A percentile compares a stretch with the other conserved stretches of the same genome.
Conservation (phyloP, 92 coral and sea anemone species). For the Porites rus region DNA sequence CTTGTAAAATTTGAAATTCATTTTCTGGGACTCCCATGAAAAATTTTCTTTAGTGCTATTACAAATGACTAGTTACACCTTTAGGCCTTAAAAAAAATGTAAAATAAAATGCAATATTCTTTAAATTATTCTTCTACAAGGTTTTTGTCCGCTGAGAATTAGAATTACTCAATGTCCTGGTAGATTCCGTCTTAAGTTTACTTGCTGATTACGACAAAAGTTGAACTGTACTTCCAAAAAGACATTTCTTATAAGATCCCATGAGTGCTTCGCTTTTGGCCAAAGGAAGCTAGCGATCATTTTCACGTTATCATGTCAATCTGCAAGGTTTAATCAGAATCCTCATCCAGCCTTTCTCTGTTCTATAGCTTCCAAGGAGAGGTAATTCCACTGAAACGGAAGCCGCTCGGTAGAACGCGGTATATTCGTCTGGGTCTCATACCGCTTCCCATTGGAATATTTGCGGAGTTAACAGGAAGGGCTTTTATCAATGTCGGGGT, state of each 20-base stretch:
- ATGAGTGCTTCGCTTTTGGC: background rate
- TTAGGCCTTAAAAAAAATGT: too few species aligned
- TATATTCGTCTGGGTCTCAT: conserved; percentile 6
- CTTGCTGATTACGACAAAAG: background rate
- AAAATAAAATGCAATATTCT: too few species aligned
- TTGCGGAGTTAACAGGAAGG: conserved; percentile 1
- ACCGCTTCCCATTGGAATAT: conserved; percentile 17
- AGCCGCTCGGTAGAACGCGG: conserved; percentile 10
- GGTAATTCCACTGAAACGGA: background rate
- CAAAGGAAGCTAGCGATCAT: too few species aligned
- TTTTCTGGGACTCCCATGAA: too few species aligned
- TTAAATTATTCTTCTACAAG: too few species aligned
- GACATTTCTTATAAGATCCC: background rate
- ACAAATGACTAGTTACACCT: too few species aligned
- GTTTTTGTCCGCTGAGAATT: background rate
- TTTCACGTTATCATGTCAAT: too few species aligned
- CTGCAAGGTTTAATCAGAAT: too few species aligned
- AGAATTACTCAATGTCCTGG: background rate
- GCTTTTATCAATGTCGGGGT: background rate
- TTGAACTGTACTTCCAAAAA: background rate
- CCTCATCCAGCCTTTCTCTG: background rate
- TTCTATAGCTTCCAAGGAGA: conserved; percentile 3
- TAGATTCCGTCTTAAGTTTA: too few species aligned
- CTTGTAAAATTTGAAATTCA: too few species aligned
- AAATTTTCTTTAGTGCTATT: too few species aligned